phyloP scores from a whole-genome alignment of 2,888 invertebrate genomes.

The Eupeodes latifasciatus region DNA sequence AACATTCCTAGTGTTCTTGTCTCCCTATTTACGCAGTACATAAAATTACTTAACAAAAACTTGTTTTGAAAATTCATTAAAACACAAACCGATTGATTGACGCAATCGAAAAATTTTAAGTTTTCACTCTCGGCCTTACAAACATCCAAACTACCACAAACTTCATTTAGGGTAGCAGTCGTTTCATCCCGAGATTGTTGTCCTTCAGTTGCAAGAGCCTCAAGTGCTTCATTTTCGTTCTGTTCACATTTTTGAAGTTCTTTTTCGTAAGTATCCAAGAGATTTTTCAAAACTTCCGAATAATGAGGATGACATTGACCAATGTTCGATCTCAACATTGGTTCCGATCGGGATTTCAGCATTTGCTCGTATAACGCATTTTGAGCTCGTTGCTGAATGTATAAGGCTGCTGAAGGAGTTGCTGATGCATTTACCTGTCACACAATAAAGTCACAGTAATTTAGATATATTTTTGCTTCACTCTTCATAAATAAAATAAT shows the following conservation, averaged over 20 bases:
- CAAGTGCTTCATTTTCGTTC: neutral
- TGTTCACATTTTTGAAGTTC: neutral
- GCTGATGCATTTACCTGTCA: neutral
- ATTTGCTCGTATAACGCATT: neutral
- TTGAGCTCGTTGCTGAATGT: conserved; percentile 8
- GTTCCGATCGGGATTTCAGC: neutral
- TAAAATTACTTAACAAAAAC: neutral
- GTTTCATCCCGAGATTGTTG: neutral
- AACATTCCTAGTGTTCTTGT: neutral
- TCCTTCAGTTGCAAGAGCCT: neutral
- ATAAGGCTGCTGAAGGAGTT: neutral
- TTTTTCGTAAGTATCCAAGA: neutral
- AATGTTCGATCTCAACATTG: neutral
- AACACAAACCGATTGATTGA: neutral
- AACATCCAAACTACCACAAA: neutral
- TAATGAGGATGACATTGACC: neutral
- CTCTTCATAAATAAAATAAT: neutral
- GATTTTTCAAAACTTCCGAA: neutral
- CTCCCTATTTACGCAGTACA: conserved; percentile 2
- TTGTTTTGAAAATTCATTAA: neutral
- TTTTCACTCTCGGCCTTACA: neutral
- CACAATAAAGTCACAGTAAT: neutral
- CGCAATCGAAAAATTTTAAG: conserved; percentile 6
- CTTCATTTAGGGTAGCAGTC: neutral
- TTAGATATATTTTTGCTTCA: neutral